Base-by-base conservation (phyloP, 2,888 invertebrate genomes). In the Aporophyla lueneburgensis region DNA sequence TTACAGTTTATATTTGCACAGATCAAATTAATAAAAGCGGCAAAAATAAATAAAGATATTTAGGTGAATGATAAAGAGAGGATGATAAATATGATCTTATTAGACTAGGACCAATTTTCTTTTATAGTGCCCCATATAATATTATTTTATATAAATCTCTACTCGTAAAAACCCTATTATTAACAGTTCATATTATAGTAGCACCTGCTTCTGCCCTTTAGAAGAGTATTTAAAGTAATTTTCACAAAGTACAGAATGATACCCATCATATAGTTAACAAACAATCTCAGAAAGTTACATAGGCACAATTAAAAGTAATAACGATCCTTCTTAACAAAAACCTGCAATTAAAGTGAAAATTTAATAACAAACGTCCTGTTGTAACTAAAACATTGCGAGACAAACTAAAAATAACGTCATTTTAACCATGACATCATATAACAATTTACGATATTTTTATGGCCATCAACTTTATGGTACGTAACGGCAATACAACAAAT, bases 371-470 rank as follows among this genome's bases (percentile, higher is more conserved):
- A 62, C 49, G 54, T 67, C 67, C 62, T 68, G 62, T 46, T 67
- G 43, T 51, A 49, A 72, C 71, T 14, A 70, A 76, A 80, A 71
- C 51, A 77, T 81, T 62, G 14, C 27, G 49, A 58, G 65, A 81
- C 21, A 59, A 63, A 71, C 67, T 74, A 77, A 74, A 83, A 84
- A 76, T 71, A 83, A 65, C 68, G 19, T 14, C 24, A 74, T 59
- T 46, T 58, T 43, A 68, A 71, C 67, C 62, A 71, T 86, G 75
- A 83, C 72, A 74, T 83, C 78, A 75, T 62, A 56, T 27, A 71
- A 65, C 40, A 78, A 70, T 79, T 79, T 63, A 63, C 49, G 58
- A 71, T 77, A 54, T 66, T 74, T 79, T 85, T 83, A 82, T 75
- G 19, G 56, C 24, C 43, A 51, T 76, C 78, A 80, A 71, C 24